phyloP scores from a whole-genome alignment of 2,797 vertebrate species.

The Nannoperca obscura region DNA sequence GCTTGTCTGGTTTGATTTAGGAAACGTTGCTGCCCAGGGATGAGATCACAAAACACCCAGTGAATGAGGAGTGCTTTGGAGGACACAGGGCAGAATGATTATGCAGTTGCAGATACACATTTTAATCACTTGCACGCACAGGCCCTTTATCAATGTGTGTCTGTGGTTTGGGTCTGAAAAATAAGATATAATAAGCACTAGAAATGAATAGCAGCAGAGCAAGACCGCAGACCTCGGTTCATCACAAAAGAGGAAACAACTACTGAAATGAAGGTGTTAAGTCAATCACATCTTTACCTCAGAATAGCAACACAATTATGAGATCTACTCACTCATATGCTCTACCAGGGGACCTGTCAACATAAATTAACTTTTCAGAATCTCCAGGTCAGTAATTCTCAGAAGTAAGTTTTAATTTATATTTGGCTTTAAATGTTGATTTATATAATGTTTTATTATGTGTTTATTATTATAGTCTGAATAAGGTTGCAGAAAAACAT shows the following conservation, averaged over 20 bases:
- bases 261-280: conserved; percentile 11
- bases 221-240: conserved; percentile 3
- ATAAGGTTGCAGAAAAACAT: neutral
- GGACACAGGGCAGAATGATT: conserved; percentile 12
- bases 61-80: neutral
- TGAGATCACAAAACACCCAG: conserved; percentile 15
- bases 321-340: conserved; percentile 10
- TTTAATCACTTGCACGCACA: conserved; percentile 1
- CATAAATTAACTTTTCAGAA: neutral
- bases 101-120: neutral
- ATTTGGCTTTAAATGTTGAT: neutral
- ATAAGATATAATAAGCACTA: conserved; percentile 11
- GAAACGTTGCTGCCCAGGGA: conserved; percentile 21
- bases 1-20: conserved; percentile 46
- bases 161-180: conserved; percentile 25
- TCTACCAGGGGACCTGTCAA: neutral
- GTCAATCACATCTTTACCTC: conserved; percentile 6
- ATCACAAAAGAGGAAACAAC: conserved; percentile 27
- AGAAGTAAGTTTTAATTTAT: neutral
- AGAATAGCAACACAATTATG: conserved; percentile 7
- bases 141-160: neutral
- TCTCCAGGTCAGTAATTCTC: neutral
- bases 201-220: conserved; percentile 16
- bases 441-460: neutral
- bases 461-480: neutral